Base-by-base conservation (phyloP, 2,888 invertebrate genomes). In the Hylaea fasciaria region DNA sequence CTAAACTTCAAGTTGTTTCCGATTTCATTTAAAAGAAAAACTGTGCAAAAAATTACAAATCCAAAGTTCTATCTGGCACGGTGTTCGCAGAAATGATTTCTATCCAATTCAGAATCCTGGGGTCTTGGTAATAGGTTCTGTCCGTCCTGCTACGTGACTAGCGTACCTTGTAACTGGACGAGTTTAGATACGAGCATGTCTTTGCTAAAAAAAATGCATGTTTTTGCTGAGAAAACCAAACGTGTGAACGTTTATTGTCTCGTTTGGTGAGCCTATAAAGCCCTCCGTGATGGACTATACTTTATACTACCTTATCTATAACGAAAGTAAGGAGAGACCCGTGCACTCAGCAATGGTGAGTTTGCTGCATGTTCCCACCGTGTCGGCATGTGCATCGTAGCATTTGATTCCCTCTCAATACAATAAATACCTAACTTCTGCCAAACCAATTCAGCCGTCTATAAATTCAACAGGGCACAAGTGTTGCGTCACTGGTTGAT, bases 91-190 rank as follows among this genome's bases (percentile, higher is more conserved):
- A 57, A 60, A 60, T 54, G 40, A 60, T 59, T 57, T 45, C 48
- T 61, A 52, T 52, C 55, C 43, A 13, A 48, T 37, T 16, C 13
- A 9, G 28, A 39, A 13, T 47, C 46, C 14, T 17, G 48, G 59
- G 28, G 37, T 9, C 52, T 17, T 47, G n/a, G 63, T 64, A 64
- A 64, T 64, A 51, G 60, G 45, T 59, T 60, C 62, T 51, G 59
- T 59, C 59, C 51, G 57, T 53, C 40, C 10, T n/a, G 17, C 39
- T 47, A 63, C 66, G 66, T 66, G 64, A 63, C 52, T 55, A 28
- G 54, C 22, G 22, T 28, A 14, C 40, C 28, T 39, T 28, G 12
- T n/a, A 48, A 8, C 22, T 40, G 22, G 40, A 40, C 49, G 22
- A 0, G 47, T 35, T 47, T 12, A 37, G 7, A 47, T 16, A 32